Evolutionary conservation across 2,888 invertebrate species (phyloP), one percentile per base, ranked within the genome.

Genomic region (Buathra laborator): DNA sequence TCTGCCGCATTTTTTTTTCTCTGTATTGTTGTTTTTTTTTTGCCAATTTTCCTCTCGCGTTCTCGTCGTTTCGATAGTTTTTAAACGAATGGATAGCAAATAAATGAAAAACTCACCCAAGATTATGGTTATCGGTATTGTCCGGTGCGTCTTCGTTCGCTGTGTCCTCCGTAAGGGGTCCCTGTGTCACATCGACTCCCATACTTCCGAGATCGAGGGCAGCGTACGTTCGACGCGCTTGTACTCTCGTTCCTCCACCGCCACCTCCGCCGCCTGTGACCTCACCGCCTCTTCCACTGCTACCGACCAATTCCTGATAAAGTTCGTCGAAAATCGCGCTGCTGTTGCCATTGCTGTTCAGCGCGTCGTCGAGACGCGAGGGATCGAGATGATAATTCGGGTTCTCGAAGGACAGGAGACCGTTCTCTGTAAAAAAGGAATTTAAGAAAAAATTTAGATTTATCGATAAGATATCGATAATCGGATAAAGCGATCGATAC

Each of bases 391-490:
- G 97, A 94, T 98, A 98, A 95, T 98, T 98, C 37, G 98, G 98
- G 94, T 98, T 98, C 95, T 98, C 97, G 94, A 98, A 98, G 91
- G 98, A 98, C 93, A 98, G 95, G 88, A 97, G 96, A 94, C 98
- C 98, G 95, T 97, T 97, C 95, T 98, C 98, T 98, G 96, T 62
- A 95, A 95, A 93, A 92, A 81, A 10, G 66, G 66, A 24, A 59
- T 5, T 0, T 10, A 14, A 59, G 12, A 29, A 29, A 10, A 5
- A 29, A 2, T 5, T 53, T 53, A 10, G 9, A 3, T 3, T 19
- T 10, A 5, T 4, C 1, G 59, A 10, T 29, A 6, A 10, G 24
- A 59, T 24, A 24, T 29, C 14, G 59, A 24, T 14, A 2, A 29
- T 59, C 12, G 10, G 29, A 59, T 14, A 59, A 12, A 59, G 12